Conservation (phyloP, 2,797 vertebrate genomes). For the Enteromius trimaculatus region DNA sequence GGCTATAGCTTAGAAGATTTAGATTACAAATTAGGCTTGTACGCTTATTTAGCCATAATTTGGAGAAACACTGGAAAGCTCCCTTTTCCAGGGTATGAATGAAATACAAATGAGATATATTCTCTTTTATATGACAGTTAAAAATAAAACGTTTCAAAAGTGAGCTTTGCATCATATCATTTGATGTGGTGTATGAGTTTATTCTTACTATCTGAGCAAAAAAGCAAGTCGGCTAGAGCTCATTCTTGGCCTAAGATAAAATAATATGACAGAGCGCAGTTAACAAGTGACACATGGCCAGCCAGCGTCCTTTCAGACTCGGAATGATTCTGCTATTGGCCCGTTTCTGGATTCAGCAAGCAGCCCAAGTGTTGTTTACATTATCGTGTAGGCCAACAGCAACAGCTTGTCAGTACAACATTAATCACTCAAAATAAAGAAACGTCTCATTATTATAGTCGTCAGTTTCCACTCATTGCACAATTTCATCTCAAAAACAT, state of each 20-base stretch:
- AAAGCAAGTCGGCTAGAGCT: not conserved
- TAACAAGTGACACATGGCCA: constrained; percentile 10
- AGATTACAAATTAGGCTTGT: not conserved
- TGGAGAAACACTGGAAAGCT: not conserved
- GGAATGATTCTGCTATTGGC: not conserved
- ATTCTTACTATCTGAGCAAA: not conserved
- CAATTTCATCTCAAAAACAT: not conserved
- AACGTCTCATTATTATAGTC: constrained; percentile 2
- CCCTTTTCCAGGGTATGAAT: not conserved
- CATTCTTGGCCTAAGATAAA: constrained; percentile 12
- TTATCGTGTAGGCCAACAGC: constrained; percentile 26
- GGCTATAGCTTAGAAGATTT: not conserved
- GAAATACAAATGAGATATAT: constrained; percentile 1
- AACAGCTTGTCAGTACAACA: constrained; percentile 33
- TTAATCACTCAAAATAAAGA: constrained; percentile 25
- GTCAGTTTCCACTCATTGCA: not conserved
- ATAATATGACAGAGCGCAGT: not conserved
- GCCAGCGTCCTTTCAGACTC: constrained; percentile 19
- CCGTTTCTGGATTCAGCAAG: constrained; percentile 25
- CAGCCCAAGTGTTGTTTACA: constrained; percentile 23
- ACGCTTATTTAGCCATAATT: not conserved
- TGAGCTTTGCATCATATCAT: no score
- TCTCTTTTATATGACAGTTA: not conserved
- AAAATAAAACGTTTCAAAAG: not conserved
- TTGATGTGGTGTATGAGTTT: not conserved